phyloP scores from a whole-genome alignment of 2,888 invertebrate genomes.

The Teleiodes luculella region DNA sequence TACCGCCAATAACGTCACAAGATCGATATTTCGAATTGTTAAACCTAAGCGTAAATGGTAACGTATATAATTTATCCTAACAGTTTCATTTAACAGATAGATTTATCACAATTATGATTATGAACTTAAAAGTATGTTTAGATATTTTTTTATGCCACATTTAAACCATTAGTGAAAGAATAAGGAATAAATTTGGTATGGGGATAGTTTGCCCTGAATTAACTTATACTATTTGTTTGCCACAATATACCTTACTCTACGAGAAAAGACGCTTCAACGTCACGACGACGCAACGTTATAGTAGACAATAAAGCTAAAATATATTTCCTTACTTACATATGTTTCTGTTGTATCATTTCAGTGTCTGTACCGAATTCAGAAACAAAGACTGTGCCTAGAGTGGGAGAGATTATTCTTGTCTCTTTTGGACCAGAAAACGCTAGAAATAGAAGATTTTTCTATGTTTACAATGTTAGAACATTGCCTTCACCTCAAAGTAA shows the following conservation, averaged over 20 bases:
- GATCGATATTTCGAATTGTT: constrained; percentile 51
- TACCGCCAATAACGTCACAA: constrained; percentile 51
- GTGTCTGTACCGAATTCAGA: constrained; percentile 54
- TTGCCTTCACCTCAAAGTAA: constrained; percentile 59
- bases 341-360: constrained; percentile 26
- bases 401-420: constrained; percentile 58
- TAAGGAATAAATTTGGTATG: no score
- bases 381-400: constrained; percentile 46
- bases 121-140: no score
- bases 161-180: no score
- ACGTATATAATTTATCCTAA: constrained; percentile 23
- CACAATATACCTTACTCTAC: no score
- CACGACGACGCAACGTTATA: no score
- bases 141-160: no score
- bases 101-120: no score
- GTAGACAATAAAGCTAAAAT: no score
- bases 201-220: no score
- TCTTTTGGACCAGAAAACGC: constrained; percentile 50
- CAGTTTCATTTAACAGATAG: not conserved
- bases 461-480: constrained; percentile 55
- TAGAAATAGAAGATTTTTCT: constrained; percentile 53
- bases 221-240: no score
- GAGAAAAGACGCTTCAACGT: no score
- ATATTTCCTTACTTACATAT: no score
- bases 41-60: constrained; percentile 59